These are phyloP conservation scores for Agrotis clavis DNA, from an alignment of 2,888 invertebrate species.

Conservation along the genomic window DNA sequence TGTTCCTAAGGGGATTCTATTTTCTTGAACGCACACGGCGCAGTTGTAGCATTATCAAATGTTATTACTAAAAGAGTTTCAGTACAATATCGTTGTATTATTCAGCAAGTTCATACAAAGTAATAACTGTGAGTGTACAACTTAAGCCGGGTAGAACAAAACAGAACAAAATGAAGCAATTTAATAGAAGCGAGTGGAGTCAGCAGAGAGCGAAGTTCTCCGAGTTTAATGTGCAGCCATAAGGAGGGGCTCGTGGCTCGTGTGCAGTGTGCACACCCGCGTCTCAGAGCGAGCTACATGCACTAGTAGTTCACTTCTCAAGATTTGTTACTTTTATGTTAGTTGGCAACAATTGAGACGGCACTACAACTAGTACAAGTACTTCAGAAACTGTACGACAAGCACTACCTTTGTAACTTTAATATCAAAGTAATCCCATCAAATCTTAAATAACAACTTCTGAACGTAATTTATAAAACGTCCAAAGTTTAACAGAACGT, in stretches of 20 bases:
- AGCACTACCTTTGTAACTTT: not conserved
- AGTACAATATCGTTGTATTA: conserved; percentile 16
- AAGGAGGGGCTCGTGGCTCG: conserved; percentile 21
- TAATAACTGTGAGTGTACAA: conserved; percentile 38
- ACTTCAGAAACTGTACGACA: conserved; percentile 5
- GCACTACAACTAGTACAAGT: not conserved
- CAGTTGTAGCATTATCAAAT: conserved; percentile 9
- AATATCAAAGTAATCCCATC: conserved; percentile 2
- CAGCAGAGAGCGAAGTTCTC: conserved; percentile 37
- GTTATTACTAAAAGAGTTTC: conserved; percentile 13
- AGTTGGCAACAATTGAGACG: conserved; percentile 11
- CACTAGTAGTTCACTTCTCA: conserved; percentile 10
- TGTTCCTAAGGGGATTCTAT: conserved; percentile 17
- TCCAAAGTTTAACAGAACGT: conserved; percentile 9
- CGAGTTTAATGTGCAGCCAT: conserved; percentile 31
- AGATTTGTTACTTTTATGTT: conserved; percentile 40
- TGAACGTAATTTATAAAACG: conserved; percentile 19
- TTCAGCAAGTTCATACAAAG: conserved; percentile 29
- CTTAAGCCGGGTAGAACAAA: conserved; percentile 28
- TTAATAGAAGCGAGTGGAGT: conserved; percentile 43
- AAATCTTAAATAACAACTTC: not conserved
- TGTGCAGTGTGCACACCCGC: conserved; percentile 3
- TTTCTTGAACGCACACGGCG: conserved; percentile 15
- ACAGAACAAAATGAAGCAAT: conserved; percentile 49
- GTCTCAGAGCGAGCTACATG: not conserved